phyloP scores from a whole-genome alignment of 2,888 invertebrate species.

The Acleris laterana region DNA sequence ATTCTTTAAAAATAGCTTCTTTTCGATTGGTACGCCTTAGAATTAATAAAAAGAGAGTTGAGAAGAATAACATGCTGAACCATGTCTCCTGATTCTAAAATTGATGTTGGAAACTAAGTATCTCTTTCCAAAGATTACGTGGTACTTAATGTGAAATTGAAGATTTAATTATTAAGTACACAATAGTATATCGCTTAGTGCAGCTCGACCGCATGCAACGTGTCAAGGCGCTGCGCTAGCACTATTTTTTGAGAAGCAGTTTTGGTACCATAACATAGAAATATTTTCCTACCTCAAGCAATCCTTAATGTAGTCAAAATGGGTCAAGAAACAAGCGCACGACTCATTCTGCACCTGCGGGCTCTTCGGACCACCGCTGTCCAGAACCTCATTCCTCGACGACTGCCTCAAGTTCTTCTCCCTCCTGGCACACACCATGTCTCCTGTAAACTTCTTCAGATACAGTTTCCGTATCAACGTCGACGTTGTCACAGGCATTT shows the following conservation, averaged over 20 bases:
- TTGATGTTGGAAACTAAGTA: too few species aligned
- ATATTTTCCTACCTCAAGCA: slow-evolving; percentile 25
- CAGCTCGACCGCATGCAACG: neutral
- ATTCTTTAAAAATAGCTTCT: too few species aligned
- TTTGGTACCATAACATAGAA: slow-evolving; percentile 10
- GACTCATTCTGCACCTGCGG: slow-evolving; percentile 48
- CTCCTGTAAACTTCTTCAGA: slow-evolving; percentile 27
- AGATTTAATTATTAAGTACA: neutral
- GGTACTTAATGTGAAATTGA: too few species aligned
- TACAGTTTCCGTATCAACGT: slow-evolving; percentile 31
- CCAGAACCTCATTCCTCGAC: slow-evolving; percentile 46
- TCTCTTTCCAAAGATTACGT: too few species aligned
- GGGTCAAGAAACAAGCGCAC: slow-evolving; percentile 35
- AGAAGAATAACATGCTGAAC: too few species aligned
- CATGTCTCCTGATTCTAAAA: too few species aligned
- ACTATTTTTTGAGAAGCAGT: too few species aligned
- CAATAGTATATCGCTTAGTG: neutral
- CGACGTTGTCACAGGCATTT: slow-evolving; percentile 34
- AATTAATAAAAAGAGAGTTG: too few species aligned
- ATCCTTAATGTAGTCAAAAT: slow-evolving; percentile 29
- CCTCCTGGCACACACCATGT: slow-evolving; percentile 47
- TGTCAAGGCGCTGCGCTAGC: slow-evolving; percentile 40
- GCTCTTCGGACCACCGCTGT: slow-evolving; percentile 43
- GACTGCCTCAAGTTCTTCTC: slow-evolving; percentile 42
- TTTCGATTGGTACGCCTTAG: too few species aligned